These are phyloP conservation scores for Chiridota heheva DNA, from an alignment of 35 echinoderm and acorn worm species.

Conservation along the genomic window DNA sequence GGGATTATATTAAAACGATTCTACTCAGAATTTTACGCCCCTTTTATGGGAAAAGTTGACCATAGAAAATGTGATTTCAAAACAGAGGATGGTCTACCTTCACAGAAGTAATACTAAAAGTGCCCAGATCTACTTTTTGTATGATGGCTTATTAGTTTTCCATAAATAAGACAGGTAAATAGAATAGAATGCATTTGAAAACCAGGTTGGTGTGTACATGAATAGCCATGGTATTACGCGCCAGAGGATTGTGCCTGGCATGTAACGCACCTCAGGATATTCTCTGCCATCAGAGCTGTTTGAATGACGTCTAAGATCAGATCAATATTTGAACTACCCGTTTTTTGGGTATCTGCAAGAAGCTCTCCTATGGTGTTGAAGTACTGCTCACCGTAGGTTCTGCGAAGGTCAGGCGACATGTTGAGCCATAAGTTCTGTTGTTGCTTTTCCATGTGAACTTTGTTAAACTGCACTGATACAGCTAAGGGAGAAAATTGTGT, in stretches of 20 bases:
- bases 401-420: constrained; percentile 30
- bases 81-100: too few relatives aligned
- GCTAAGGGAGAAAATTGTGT: constrained; percentile 1
- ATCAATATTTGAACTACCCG: not conserved
- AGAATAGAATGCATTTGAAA: too few relatives aligned
- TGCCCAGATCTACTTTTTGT: too few relatives aligned
- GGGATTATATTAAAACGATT: too few relatives aligned
- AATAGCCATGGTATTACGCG: not conserved
- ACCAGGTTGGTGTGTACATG: constrained; percentile 12
- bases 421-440: constrained; percentile 15
- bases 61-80: too few relatives aligned
- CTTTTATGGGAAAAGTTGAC: too few relatives aligned
- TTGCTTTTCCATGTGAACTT: constrained; percentile 11
- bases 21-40: too few relatives aligned
- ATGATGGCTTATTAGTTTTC: too few relatives aligned
- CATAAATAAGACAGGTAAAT: too few relatives aligned
- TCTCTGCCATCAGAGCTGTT: constrained; percentile 36
- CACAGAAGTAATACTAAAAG: too few relatives aligned
- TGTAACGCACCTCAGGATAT: constrained; percentile 30
- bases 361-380: not conserved
- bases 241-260: constrained; percentile 23
- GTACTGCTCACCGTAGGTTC: constrained; percentile 63
- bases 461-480: constrained; percentile 37
- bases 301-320: constrained; percentile 18
- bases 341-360: not conserved